Conservation (phyloP, 2,888 invertebrate species). For the Julus scanicus region DNA sequence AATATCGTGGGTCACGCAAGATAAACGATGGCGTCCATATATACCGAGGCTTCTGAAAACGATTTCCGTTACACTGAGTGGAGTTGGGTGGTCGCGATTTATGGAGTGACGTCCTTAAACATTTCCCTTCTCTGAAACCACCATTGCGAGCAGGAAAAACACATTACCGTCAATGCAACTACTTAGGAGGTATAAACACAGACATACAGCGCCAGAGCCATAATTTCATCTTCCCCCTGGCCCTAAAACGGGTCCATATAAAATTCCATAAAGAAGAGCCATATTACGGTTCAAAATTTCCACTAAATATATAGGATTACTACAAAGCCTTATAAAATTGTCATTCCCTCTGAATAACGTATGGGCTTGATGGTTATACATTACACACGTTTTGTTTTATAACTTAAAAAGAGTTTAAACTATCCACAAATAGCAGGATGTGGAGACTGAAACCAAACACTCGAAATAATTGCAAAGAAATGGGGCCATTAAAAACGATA, state of each 20-base stretch:
- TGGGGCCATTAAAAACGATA: too few relatives aligned
- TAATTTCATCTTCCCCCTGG: conserved; percentile 26
- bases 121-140: conserved; percentile 1
- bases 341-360: not conserved
- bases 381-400: not conserved
- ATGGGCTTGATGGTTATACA: not conserved
- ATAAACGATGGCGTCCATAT: not conserved
- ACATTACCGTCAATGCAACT: conserved; percentile 45
- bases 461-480: too few relatives aligned
- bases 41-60: not conserved
- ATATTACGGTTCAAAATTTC: conserved; percentile 4
- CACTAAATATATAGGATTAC: conserved; percentile 32
- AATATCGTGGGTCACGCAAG: not conserved
- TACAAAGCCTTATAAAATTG: not conserved
- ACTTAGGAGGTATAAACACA: conserved; percentile 40
- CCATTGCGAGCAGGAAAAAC: conserved; percentile 17
- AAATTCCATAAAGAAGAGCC: conserved; percentile 36
- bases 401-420: not conserved
- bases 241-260: not conserved
- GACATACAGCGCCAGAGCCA: not conserved
- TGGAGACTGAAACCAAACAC: too few relatives aligned
- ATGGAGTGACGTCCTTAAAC: conserved; percentile 15
- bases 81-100: not conserved
- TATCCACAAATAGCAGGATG: not conserved
- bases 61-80: not conserved